phyloP scores from a whole-genome alignment of 2,113 vertebrate species.

The Microtus oregoni region DNA sequence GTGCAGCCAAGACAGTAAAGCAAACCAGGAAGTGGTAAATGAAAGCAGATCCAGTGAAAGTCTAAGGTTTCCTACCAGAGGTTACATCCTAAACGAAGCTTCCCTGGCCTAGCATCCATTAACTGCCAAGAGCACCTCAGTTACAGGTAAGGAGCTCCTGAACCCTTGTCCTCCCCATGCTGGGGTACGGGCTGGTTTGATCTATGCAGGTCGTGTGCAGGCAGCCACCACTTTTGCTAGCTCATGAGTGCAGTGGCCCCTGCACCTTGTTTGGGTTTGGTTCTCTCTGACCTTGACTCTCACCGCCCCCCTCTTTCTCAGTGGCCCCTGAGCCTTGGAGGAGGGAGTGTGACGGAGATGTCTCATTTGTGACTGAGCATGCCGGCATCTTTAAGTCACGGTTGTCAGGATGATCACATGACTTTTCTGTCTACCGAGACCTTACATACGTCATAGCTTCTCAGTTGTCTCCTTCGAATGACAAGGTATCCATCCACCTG shows the following conservation, averaged over 20 bases:
- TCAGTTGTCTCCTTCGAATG: constrained; percentile 28
- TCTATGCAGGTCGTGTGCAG: too few relatives aligned
- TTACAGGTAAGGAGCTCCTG: neutral
- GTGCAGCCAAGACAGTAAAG: neutral
- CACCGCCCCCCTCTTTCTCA: neutral
- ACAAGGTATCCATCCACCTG: neutral
- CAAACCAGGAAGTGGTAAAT: neutral
- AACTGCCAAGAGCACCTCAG: neutral
- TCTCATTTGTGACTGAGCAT: neutral
- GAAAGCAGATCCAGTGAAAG: neutral
- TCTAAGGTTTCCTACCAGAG: neutral
- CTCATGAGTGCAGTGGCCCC: too few relatives aligned
- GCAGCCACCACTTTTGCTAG: neutral
- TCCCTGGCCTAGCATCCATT: neutral
- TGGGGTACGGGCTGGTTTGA: too few relatives aligned
- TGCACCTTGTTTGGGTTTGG: neutral
- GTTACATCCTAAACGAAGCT: neutral
- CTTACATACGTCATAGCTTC: constrained; percentile 7
- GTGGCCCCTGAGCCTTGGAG: neutral
- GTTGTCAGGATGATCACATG: constrained; percentile 2
- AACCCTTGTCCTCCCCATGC: neutral
- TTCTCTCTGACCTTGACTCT: neutral
- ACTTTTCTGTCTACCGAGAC: neutral
- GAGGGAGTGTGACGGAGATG: neutral
- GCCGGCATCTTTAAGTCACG: neutral